Evolutionary conservation across 2,797 vertebrate genomes (phyloP).

Genomic region (Ataeniobius toweri): DNA sequence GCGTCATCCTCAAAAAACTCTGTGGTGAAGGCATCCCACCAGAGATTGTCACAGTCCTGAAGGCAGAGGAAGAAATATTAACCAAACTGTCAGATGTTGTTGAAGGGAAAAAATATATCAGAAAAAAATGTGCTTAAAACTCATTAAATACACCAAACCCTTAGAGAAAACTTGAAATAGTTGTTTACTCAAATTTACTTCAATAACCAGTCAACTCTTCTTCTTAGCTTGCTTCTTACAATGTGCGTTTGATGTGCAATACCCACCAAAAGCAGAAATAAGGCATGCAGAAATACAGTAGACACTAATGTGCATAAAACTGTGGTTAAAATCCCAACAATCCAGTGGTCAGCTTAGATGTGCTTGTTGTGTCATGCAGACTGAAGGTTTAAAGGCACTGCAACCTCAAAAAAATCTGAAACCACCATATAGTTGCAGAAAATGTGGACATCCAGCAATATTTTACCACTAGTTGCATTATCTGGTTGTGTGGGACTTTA

Average conservation of each 20-base stretch:
- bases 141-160: not conserved
- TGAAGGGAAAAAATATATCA: not conserved
- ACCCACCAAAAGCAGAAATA: not conserved
- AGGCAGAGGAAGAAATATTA: constrained; percentile 5
- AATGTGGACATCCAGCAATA: not conserved
- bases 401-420: not conserved
- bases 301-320: not conserved
- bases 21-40: constrained; percentile 99
- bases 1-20: constrained; percentile 99
- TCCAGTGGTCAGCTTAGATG: not conserved
- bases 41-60: constrained; percentile 99
- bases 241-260: not conserved
- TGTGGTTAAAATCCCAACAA: not conserved
- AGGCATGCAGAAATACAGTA: not conserved
- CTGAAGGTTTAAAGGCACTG: constrained; percentile 1
- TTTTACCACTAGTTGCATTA: too few relatives aligned
- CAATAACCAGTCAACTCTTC: not conserved
- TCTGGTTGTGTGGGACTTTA: not conserved
- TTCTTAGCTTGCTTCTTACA: not conserved
- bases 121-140: not conserved
- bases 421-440: not conserved
- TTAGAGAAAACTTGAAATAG: not conserved
- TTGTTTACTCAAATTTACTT: not conserved
- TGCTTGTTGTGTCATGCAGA: constrained; percentile 1
- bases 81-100: not conserved